These are phyloP conservation scores for Palythoa heliodiscus DNA, from an alignment of 92 coral and sea anemone genomes.

Conservation along the genomic window DNA sequence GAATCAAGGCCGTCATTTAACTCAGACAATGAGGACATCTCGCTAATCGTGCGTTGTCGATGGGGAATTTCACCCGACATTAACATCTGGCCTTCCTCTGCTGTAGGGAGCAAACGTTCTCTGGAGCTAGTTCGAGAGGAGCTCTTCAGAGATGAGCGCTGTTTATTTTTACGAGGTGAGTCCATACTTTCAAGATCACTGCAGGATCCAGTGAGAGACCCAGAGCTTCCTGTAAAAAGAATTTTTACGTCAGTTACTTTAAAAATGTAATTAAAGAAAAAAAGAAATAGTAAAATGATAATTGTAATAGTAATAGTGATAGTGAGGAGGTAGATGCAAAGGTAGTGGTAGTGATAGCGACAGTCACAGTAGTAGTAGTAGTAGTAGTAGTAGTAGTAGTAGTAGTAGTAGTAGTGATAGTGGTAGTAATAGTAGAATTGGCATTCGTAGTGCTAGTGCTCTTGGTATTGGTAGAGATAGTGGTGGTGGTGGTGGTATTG, in stretches of 20 bases:
- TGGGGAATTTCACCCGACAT: slow-evolving; percentile 46
- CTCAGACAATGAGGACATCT: slow-evolving; percentile 77
- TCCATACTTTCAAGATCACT: slow-evolving; percentile 73
- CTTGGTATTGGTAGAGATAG: too few relatives aligned
- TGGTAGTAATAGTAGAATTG: too few relatives aligned
- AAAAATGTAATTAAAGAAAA: not conserved
- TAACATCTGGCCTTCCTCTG: slow-evolving; percentile 55
- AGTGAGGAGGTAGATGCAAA: too few relatives aligned
- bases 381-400: too few relatives aligned
- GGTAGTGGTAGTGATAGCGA: too few relatives aligned
- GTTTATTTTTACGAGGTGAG: slow-evolving; percentile 60
- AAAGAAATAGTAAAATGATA: too few relatives aligned
- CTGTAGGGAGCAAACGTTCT: slow-evolving; percentile 62
- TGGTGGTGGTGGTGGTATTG: too few relatives aligned
- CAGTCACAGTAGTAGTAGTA: too few relatives aligned
- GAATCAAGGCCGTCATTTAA: slow-evolving; percentile 59
- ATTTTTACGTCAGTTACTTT: not conserved
- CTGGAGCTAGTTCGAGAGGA: slow-evolving; percentile 78
- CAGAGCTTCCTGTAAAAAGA: slow-evolving; percentile 49
- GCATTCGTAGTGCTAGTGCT: too few relatives aligned
- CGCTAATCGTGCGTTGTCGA: slow-evolving; percentile 78
- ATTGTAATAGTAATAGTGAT: too few relatives aligned
- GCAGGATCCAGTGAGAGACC: slow-evolving; percentile 74
- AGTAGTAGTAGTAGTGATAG: too few relatives aligned
- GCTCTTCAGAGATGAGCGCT: slow-evolving; percentile 22